Base-by-base conservation (phyloP, 2,888 invertebrate genomes). In the Ophioninae sp. region DNA sequence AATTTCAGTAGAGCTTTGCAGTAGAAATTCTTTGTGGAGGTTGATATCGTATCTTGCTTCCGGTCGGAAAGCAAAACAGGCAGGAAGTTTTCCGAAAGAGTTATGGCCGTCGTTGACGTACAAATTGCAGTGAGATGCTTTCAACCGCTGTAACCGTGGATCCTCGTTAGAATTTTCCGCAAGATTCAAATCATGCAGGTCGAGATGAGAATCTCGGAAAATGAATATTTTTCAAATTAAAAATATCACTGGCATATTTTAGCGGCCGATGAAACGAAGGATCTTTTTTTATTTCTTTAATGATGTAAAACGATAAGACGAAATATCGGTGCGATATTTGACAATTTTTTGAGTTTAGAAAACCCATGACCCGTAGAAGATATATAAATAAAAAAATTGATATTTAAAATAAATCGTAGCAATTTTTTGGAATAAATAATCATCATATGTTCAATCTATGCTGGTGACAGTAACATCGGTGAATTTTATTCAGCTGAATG, bases 81-180 rank as follows among this genome's bases (percentile, higher is more conserved):
- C 17, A 51, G 51, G 51, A 17, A 76, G 65, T 20, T 65, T 81
- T 81, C 71, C 63, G 59, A 22, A 44, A 44, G 72, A 73, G 73
- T 81, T 67, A 61, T 59, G 51, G 64, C 63, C 72, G 63, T 77
- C 73, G 58, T 81, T 73, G 67, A 8, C 37, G 65, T 56, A 51
- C 30, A 23, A 71, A 13, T 44, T 61, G 67, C 51, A 2, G 17
- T 51, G 51, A 51, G 51, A 51, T 51, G 13, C 17, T 17, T 6
- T 51, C 51, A 17, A 51, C 72, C 77, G 67, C 67, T 63, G 51
- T 63, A 67, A 41, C 58, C 77, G 81, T 30, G 3, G 67, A 73
- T 10, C 59, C 59, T 20, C 9, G 59, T 59, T 9, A 1, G 22
- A 59, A 59, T 59, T 20, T 59, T 20, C 59, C 22, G 7, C 20